Base-by-base conservation (phyloP, 1,140 invertebrate species). In the Eupeodes corollae region DNA sequence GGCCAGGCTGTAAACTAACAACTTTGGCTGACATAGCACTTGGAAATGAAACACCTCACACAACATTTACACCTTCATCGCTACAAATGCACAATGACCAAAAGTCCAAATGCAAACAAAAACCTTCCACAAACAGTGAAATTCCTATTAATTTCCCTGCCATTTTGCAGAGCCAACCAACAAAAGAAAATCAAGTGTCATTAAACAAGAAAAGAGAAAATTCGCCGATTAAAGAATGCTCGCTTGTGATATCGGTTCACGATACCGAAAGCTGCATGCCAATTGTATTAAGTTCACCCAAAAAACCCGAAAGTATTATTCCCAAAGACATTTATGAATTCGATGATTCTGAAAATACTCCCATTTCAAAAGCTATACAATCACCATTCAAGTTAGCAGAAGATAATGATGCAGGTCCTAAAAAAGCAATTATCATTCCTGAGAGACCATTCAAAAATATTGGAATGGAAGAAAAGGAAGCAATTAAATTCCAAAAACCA, bases 301-400 rank as follows among this genome's bases (percentile, higher is more conserved):
- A 26, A 26, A 26, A 26, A 26, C 21, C 21, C 3, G 21, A 26
- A 42, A 42, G 19, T 42, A 42, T 21, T 18, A 0, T 65, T 59
- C 6, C 62, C 52, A 6, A 70, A 58, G 66, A 74, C 59, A 15
- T 73, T 50, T 56, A 74, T 58, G 72, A 73, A 65, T 62, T 73
- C 56, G 52, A 68, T 48, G 67, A 70, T 53, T 68, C 65, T 6
- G 58, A 64, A 49, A 64, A 66, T 12, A 34, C 49, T 34, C 60
- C 61, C 2, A 55, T 61, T 6, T 58, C 65, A 15, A 63, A 63
- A 42, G 55, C 55, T 1, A 41, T 19, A 41, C n/a, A 15, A 41
- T 18, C 39, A 5, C 11, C 39, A 16, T 16, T 21, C 16, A 52
- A 50, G 3, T 51, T 50, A 21, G 53, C 54, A 12, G 58, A 54